Conservation (phyloP, 2,888 invertebrate genomes). For the Xiphydria camelus region DNA sequence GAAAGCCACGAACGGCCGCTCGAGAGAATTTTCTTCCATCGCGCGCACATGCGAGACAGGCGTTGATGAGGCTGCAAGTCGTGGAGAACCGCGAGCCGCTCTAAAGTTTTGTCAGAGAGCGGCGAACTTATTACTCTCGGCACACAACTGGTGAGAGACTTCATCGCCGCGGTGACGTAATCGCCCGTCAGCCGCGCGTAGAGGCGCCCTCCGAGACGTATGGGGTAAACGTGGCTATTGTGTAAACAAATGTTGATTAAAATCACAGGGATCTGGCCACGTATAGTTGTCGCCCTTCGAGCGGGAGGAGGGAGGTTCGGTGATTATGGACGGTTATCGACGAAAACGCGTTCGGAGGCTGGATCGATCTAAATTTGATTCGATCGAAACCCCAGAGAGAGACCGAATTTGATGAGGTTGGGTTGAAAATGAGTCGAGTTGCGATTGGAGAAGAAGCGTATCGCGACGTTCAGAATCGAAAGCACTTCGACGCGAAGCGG, state of each 20-base stretch:
- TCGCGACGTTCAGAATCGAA: too few relatives aligned
- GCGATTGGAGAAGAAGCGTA: too few relatives aligned
- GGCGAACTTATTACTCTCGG: too few relatives aligned
- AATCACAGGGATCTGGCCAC: slow-evolving; percentile 30
- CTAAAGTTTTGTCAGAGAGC: slow-evolving; percentile 3
- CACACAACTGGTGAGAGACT: not conserved
- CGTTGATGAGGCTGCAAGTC: too few relatives aligned
- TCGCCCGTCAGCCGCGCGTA: not conserved
- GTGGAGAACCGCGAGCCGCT: too few relatives aligned
- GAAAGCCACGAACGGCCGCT: slow-evolving; percentile 19
- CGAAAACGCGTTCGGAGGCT: slow-evolving; percentile 8
- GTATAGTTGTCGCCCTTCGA: too few relatives aligned
- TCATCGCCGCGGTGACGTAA: not conserved
- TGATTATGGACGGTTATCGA: slow-evolving; percentile 11
- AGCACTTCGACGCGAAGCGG: too few relatives aligned
- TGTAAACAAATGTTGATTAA: slow-evolving; percentile 48
- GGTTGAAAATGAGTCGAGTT: too few relatives aligned
- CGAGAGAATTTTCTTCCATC: slow-evolving; percentile 11
- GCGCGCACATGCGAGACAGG: too few relatives aligned
- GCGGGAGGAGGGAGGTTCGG: too few relatives aligned
- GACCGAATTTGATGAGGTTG: too few relatives aligned
- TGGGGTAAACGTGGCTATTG: slow-evolving; percentile 35
- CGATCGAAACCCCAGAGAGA: too few relatives aligned
- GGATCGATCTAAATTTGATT: slow-evolving; percentile 11
- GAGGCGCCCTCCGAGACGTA: slow-evolving; percentile 7